Conservation (phyloP, 1,140 invertebrate genomes). For the Lepidurus couesii region DNA sequence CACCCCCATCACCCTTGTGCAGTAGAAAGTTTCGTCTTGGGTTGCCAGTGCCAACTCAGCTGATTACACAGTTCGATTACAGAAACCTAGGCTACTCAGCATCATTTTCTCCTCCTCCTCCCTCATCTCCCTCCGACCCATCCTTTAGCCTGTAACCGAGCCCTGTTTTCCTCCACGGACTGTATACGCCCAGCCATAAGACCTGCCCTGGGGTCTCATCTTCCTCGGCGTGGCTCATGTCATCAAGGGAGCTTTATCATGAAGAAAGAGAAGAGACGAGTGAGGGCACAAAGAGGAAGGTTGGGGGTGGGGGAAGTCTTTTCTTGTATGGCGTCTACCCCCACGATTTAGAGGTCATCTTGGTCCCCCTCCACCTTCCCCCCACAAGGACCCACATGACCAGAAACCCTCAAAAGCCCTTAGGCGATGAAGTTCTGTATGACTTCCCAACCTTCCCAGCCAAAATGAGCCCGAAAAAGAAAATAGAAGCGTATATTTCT, state of each 20-base stretch:
- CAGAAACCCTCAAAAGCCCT: neutral
- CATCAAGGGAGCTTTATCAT: conserved; percentile 22
- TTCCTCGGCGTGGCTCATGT: conserved; percentile 1
- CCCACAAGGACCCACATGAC: neutral
- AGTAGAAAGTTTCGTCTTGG: conserved; percentile 6
- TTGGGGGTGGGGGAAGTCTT: neutral
- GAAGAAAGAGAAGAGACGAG: conserved; percentile 12
- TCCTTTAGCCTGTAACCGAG: neutral
- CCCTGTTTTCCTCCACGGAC: neutral
- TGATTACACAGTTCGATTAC: conserved; percentile 22
- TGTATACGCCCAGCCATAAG: neutral
- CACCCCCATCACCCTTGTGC: neutral
- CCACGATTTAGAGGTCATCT: conserved; percentile 10
- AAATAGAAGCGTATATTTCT: neutral
- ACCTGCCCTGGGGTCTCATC: conserved; percentile 20
- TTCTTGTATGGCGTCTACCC: neutral
- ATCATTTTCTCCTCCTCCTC: neutral
- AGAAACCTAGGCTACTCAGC: conserved; percentile 21
- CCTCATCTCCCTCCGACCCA: neutral
- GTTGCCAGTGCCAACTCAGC: conserved; percentile 13
- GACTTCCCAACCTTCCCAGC: neutral
- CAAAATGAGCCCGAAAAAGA: neutral
- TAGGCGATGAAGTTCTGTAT: neutral
- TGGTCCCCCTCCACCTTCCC: neutral
- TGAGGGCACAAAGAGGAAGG: neutral